Evolutionary conservation across 2,797 vertebrate genomes (phyloP), one percentile per base, ranked within the genome.

Genomic region (Tarsius wallacei): DNA sequence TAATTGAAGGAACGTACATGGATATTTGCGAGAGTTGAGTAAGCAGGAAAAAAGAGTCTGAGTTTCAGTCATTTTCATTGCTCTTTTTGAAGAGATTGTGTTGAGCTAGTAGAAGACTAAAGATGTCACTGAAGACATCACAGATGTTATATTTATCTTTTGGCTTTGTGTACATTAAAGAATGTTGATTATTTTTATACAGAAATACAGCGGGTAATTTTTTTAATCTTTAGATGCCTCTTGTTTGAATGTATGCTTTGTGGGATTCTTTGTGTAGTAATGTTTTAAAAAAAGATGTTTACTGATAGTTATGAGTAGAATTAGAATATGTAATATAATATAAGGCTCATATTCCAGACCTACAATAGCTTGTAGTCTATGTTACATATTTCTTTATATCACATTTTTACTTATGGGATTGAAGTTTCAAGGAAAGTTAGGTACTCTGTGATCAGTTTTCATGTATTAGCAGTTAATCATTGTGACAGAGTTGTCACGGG

Each of bases 131-230:
- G 95, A 98, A 98, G 98, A 98, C 96, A 98, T 97, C 98, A 97
- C 97, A 99, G 96, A 98, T 98, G 98, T 98, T 98, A 98, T 98
- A 98, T 98, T 98, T 99, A 99, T 98, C 98, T 98, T 98, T 99
- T 98, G 97, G 98, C 98, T 99, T 98, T 98, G 98, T 98, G 98
- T 98, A 98, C 97, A 98, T 98, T 98, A 98, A 97, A 98, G 94
- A 98, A 98, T 97, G 98, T 98, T 97, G 98, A 98, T 99, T 99
- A 99, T 99, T 99, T 99, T 99, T 99, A 98, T 99, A 99, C 78
- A 28, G 19, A 99, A 98, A 98, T 98, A 98, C 98, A 96, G 98
- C 98, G 93, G 97, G 98, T 98, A 97, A 98, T 98, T 99, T 98
- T 98, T 99, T 98, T 98, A 99, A 98, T 88, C 98, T 98, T 98